Percentiles rank a stretch among this genome's conserved stretches.
phyloP scores from a whole-genome alignment of 2,888 invertebrate genomes.

The Tinea trinotella region DNA sequence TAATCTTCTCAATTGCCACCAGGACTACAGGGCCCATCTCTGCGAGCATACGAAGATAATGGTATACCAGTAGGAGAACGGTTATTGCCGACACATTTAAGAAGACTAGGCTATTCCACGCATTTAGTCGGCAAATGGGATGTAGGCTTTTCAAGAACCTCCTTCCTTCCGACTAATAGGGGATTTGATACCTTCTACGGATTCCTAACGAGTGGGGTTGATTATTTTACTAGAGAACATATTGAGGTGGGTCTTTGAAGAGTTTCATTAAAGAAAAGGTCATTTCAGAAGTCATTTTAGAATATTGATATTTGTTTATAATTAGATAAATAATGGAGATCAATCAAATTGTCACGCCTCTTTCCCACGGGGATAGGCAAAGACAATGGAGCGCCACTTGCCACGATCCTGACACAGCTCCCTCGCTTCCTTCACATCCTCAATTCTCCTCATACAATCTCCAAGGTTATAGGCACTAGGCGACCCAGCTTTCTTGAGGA shows the following conservation, averaged over 20 bases:
- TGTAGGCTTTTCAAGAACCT: conserved; percentile 80
- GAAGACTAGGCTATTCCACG: conserved; percentile 82
- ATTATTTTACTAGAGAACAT: conserved; percentile 80
- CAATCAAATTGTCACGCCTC: too few relatives aligned
- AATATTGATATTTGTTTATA: too few relatives aligned
- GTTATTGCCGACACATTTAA: conserved; percentile 78
- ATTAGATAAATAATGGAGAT: too few relatives aligned
- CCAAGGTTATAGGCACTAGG: too few relatives aligned
- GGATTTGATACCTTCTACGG: conserved; percentile 76
- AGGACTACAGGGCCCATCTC: conserved; percentile 41
- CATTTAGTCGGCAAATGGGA: conserved; percentile 91
- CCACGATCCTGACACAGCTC: too few relatives aligned
- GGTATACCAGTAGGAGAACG: conserved; percentile 79
- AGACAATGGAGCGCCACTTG: too few relatives aligned
- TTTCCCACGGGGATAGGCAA: too few relatives aligned
- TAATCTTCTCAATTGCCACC: conserved; percentile 14
- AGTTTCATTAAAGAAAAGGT: too few relatives aligned
- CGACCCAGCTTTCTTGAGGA: too few relatives aligned
- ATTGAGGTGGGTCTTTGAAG: conserved; percentile 33
- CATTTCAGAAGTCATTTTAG: too few relatives aligned
- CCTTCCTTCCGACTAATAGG: conserved; percentile 79
- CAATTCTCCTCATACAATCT: too few relatives aligned
- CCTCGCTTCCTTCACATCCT: too few relatives aligned
- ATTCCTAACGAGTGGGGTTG: conserved; percentile 72
- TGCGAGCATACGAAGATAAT: conserved; percentile 72